Evolutionary conservation across 2,888 invertebrate genomes (phyloP), one percentile per base, ranked within the genome.

Genomic region (Argyresthia albistria): DNA sequence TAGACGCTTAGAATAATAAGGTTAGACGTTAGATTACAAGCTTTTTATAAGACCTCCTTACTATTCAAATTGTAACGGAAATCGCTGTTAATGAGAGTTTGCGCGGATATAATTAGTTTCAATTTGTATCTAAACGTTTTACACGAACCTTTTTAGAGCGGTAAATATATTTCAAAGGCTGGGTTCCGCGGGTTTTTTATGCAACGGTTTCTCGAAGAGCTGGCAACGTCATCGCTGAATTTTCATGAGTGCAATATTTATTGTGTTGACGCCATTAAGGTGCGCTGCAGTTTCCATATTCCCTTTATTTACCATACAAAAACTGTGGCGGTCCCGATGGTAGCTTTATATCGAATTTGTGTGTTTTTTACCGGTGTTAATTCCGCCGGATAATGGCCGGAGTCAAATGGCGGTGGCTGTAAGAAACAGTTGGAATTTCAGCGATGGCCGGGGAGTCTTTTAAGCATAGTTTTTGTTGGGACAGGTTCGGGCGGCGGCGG

Each of bases 361-460:
- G 48, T 65, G 75, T 80, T 86, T 86, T 83, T 80, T 76, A 70
- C 66, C 67, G 75, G 70, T 73, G 77, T 82, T 86, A 86, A 87
- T 87, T 86, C 83, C 77, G 65, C 75, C 25, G 76, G 82, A 83
- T 86, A 84, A 84, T 86, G 84, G 84, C 65, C 65, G 71, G 73
- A 83, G 84, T 84, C 82, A 87, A 84, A 84, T 87, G 86, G 84
- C 76, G 69, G 71, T 68, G 70, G 72, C 69, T 61, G 72, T 77
- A 87, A 87, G 86, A 84, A 83, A 75, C 75, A 63, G 74, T 69
- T 76, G 79, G 84, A 86, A 86, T 87, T 80, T 79, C 71, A 83
- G 82, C 80, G 77, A 84, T 84, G 84, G 69, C 69, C 69, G 83
- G 79, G 76, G 79, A 76, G 71, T 81, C 80, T 86, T 84, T 83